These are phyloP conservation scores for Plectrocnemia conspersa DNA, from an alignment of 1,140 invertebrate genomes.

Conservation along the genomic window DNA sequence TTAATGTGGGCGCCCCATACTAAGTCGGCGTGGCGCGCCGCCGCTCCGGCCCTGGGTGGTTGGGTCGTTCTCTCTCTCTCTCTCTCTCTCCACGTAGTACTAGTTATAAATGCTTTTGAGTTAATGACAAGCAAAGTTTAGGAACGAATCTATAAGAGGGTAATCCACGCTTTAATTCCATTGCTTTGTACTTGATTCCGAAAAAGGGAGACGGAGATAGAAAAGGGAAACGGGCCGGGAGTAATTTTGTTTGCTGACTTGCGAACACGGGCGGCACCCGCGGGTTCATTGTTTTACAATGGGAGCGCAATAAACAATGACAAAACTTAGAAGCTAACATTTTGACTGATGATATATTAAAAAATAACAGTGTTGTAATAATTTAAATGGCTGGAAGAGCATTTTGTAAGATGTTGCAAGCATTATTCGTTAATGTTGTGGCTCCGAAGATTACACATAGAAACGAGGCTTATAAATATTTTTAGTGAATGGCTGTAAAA, in stretches of 20 bases:
- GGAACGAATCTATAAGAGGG: slow-evolving; percentile 36
- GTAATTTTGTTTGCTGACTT: slow-evolving; percentile 34
- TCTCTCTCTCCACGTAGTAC: slow-evolving; percentile 7
- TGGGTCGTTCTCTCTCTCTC: slow-evolving; percentile 11
- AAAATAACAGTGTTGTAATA: no score
- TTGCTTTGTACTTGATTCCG: slow-evolving; percentile 35
- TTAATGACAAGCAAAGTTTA: slow-evolving; percentile 36
- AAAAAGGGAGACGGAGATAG: slow-evolving; percentile 10
- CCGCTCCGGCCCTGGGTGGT: slow-evolving; percentile 8
- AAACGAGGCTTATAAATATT: no score
- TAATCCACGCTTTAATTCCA: slow-evolving; percentile 36
- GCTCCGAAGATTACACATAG: no score
- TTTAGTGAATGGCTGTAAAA: no score
- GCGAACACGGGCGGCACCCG: slow-evolving; percentile 10
- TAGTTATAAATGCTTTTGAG: slow-evolving; percentile 34
- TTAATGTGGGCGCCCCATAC: slow-evolving; percentile 45
- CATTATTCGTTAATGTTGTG: no score
- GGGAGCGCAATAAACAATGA: no score
- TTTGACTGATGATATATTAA: no score
- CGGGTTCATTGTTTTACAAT: slow-evolving; percentile 6
- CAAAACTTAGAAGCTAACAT: no score
- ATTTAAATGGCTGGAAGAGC: no score
- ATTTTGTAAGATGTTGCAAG: no score
- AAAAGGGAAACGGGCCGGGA: slow-evolving; percentile 12
- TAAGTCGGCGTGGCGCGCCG: slow-evolving; percentile 26